Evolutionary conservation across 2,797 vertebrate genomes (phyloP), one percentile per base, ranked within the genome.

Genomic region (Muscicapa comitata): DNA sequence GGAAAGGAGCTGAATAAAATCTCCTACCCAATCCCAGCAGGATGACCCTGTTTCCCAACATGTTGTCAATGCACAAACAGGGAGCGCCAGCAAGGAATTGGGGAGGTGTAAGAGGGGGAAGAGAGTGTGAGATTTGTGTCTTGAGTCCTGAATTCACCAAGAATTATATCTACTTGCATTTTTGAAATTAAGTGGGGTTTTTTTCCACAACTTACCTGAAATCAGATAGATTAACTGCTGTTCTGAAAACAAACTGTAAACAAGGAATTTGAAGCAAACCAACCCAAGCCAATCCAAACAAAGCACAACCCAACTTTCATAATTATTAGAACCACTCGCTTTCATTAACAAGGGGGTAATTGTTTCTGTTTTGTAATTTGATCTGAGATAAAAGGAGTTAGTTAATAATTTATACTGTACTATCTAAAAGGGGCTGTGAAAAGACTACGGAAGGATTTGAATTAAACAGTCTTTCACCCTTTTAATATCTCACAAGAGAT

Each of bases 401-500:
- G 98, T 98, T 97, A 98, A 98, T 98, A 98, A 98, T 98, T 97
- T 97, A 97, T 98, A 98, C 98, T 98, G 98, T 98, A 98, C 98
- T 97, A 97, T 98, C 97, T 97, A 98, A 98, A 98, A 97, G 96
- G 96, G 90, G 97, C 98, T 98, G 98, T 98, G 98, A 98, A 97
- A 98, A 98, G 98, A 96, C 98, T 98, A 95, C 95, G 96, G 98
- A 98, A 98, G 97, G 98, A 98, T 98, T 98, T 98, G 98, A 98
- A 98, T 98, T 98, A 98, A 98, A 98, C 98, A 98, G 98, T 97
- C 98, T 98, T 98, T 98, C 98, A 97, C 97, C 97, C 98, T 98
- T 99, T 98, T 98, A 98, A 98, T 98, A 98, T 98, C 97, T 97
- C 98, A 98, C 98, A 98, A 98, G 98, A 97, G 98, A 98, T 98